These are phyloP conservation scores for Heliconius melpomene DNA, from an alignment of 1,140 invertebrate genomes.

Conservation along the genomic window DNA sequence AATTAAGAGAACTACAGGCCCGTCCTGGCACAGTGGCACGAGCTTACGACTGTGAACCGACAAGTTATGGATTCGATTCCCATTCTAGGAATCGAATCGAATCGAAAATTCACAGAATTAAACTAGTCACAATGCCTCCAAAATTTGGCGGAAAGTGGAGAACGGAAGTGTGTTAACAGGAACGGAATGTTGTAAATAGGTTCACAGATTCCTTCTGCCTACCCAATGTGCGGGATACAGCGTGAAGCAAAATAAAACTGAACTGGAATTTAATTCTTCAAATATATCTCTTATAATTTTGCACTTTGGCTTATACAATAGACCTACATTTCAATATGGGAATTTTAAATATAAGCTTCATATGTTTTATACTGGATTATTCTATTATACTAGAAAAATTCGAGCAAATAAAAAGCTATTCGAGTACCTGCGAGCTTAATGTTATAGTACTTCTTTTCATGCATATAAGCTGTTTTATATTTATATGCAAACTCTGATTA, in stretches of 20 bases:
- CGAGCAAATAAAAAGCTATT: not conserved
- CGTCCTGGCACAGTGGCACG: no score
- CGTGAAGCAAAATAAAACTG: not conserved
- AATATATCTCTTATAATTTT: constrained; percentile 1
- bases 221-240: no score
- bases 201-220: no score
- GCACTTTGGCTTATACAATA: not conserved
- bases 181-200: no score
- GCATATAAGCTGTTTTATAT: not conserved
- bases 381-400: not conserved
- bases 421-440: not conserved
- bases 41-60: no score
- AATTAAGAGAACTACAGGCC: no score
- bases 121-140: no score
- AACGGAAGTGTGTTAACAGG: no score
- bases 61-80: no score
- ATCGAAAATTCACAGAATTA: no score
- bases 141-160: no score
- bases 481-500: not conserved
- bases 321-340: not conserved
- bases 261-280: not conserved
- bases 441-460: not conserved
- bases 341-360: not conserved
- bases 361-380: not conserved
- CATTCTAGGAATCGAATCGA: no score